Percentiles rank a stretch among this genome's conserved stretches.
These are phyloP conservation scores for Illadopsis cleaveri DNA, from an alignment of 2,113 vertebrate genomes.

Conservation along the genomic window DNA sequence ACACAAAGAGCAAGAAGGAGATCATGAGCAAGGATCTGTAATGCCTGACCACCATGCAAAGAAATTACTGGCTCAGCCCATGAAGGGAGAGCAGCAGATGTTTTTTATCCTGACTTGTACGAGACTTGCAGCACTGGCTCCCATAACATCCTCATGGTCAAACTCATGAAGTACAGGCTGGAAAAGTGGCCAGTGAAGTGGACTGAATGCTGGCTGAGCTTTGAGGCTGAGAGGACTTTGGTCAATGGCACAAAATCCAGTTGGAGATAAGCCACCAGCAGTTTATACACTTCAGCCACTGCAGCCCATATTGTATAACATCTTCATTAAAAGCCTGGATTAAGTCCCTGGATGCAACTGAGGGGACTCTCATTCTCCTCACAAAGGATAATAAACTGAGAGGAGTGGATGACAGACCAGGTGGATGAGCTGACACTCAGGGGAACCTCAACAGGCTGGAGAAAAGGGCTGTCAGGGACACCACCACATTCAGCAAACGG, in stretches of 20 bases:
- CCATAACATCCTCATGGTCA: neutral
- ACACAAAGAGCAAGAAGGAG: neutral
- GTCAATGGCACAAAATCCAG: neutral
- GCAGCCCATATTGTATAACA: neutral
- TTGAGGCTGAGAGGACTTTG: neutral
- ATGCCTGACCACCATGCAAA: neutral
- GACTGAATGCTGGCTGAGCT: neutral
- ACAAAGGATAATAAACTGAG: neutral
- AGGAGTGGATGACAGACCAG: neutral
- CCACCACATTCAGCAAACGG: neutral
- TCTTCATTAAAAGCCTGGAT: neutral
- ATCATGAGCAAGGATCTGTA: neutral
- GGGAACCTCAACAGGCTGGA: neutral
- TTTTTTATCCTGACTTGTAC: neutral
- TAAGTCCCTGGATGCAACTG: neutral
- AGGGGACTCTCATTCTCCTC: neutral
- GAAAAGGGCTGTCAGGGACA: neutral
- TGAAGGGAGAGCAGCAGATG: rapidly evolving
- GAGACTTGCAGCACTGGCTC: neutral
- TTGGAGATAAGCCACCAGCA: neutral
- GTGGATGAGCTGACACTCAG: neutral
- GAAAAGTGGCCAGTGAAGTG: neutral
- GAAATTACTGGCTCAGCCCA: neutral
- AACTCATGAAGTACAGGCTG: neutral
- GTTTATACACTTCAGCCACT: neutral